Evolutionary conservation across 2,797 vertebrate genomes (phyloP), one percentile per base, ranked within the genome.

Genomic region (Tarsius wallacei): DNA sequence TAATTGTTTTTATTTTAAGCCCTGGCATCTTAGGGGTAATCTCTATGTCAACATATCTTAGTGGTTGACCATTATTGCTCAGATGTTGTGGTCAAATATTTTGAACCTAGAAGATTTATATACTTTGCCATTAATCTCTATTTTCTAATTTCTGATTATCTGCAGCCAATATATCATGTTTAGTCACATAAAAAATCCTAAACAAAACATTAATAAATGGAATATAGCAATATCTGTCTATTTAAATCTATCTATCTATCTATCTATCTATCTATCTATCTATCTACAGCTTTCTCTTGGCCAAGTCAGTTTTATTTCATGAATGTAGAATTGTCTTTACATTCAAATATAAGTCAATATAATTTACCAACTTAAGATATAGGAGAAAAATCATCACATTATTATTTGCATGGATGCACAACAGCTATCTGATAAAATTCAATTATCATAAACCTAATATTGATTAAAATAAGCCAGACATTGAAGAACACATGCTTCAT

Each of bases 71-170:
- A 51, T 68, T 63, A 82, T 42, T 81, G 19, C 3, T 68, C 47
- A 81, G 28, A 57, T 24, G 36, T 55, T 42, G 9, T 84, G 19
- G 24, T 61, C 57, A 87, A 61, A 61, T 68, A 88, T 5, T 24
- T 70, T 88, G 33, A 5, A 49, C 53, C 64, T 86, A 0, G 68
- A 87, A 77, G 28, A 13, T 5, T 59, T 70, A 36, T 21, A 59
- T 5, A 53, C 28, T 83, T 95, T 83, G 12, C 13, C 71, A 73
- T 66, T 49, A 63, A 51, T 42, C 28, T 78, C 4, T 26, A 51
- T 22, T 87, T 91, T 93, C 53, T 63, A 49, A 53, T 89, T 77
- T 93, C n/a, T 76, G 86, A 81, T 90, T 93, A 82, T 87, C n/a
- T 91, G 26, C 42, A 80, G 49, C 4, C 26, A 63, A 68, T 28